Conservation (phyloP, 64 coral and sea anemone genomes). For the Stylophora pistillata region DNA sequence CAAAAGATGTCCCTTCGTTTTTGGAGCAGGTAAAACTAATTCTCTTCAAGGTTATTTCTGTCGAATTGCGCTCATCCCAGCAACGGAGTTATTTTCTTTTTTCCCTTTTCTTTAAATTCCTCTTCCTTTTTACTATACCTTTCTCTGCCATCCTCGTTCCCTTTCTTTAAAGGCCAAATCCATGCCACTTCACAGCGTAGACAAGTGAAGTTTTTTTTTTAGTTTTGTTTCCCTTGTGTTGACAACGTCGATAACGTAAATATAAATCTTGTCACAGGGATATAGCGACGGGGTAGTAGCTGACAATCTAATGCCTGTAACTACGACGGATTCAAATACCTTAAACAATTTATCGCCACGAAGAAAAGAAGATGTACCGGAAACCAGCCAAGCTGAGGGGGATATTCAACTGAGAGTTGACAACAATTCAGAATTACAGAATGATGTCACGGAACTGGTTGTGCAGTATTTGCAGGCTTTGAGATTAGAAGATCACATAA, state of each 20-base stretch:
- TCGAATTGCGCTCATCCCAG: too few species aligned
- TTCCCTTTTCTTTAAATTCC: too few species aligned
- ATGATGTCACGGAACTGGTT: constrained; percentile 12
- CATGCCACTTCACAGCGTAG: too few species aligned
- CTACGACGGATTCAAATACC: not conserved
- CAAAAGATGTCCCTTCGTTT: not conserved
- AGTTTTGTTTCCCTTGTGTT: too few species aligned
- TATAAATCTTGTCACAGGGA: not conserved
- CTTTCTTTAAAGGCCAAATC: too few species aligned
- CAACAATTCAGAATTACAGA: not conserved
- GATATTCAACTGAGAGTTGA: not conserved
- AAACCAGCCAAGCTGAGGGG: not conserved
- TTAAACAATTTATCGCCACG: too few species aligned
- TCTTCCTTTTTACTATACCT: too few species aligned
- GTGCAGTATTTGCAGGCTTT: not conserved
- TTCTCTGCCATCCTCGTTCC: too few species aligned
- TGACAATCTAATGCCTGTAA: not conserved
- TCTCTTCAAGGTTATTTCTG: not conserved
- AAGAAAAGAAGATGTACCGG: too few species aligned
- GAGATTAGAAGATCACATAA: not conserved
- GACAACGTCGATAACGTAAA: not conserved
- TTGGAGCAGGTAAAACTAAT: not conserved
- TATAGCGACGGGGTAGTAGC: not conserved
- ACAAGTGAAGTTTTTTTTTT: too few species aligned
- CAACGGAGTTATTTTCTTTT: too few species aligned